Evolutionary conservation across 1,140 invertebrate genomes (phyloP).

Genomic region (Leptestheria dahalacensis): DNA sequence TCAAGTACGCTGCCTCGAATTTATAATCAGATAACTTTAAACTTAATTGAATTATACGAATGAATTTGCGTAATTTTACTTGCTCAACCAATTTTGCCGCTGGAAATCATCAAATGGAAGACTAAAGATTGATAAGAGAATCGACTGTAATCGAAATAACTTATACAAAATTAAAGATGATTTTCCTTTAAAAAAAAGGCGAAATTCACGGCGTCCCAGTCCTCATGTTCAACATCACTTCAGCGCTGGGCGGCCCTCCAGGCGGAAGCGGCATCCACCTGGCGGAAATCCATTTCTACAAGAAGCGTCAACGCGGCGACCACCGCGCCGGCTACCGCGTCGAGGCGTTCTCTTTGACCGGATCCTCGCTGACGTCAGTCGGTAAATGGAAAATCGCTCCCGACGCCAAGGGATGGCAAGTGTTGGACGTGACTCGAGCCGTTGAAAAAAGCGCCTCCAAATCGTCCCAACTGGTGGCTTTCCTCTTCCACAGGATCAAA

Average conservation of each 20-base stretch:
- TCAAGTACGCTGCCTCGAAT: too few relatives aligned
- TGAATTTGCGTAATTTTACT: too few relatives aligned
- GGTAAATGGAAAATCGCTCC: conserved; percentile 13
- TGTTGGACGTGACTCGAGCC: conserved; percentile 7
- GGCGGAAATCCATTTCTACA: conserved; percentile 12
- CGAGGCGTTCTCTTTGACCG: conserved; percentile 5
- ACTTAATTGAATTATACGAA: too few relatives aligned
- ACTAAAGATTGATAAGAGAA: too few relatives aligned
- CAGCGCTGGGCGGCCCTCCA: not conserved
- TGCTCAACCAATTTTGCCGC: too few relatives aligned
- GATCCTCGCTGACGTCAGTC: not conserved
- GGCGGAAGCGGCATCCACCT: not conserved
- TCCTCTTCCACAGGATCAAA: conserved; percentile 10
- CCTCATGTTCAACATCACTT: conserved; percentile 9
- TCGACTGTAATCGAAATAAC: too few relatives aligned
- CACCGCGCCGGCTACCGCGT: conserved; percentile 2
- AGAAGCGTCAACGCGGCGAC: conserved; percentile 3
- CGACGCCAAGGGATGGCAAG: conserved; percentile 13
- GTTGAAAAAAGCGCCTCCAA: not conserved
- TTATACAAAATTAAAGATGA: too few relatives aligned
- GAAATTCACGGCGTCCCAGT: conserved; percentile 7
- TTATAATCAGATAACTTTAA: too few relatives aligned
- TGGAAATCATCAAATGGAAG: too few relatives aligned
- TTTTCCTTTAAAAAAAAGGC: too few relatives aligned
- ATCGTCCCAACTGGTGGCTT: conserved; percentile 6